Base-by-base conservation (phyloP, 1,140 invertebrate species). In the Pentalonia nigronervosa region DNA sequence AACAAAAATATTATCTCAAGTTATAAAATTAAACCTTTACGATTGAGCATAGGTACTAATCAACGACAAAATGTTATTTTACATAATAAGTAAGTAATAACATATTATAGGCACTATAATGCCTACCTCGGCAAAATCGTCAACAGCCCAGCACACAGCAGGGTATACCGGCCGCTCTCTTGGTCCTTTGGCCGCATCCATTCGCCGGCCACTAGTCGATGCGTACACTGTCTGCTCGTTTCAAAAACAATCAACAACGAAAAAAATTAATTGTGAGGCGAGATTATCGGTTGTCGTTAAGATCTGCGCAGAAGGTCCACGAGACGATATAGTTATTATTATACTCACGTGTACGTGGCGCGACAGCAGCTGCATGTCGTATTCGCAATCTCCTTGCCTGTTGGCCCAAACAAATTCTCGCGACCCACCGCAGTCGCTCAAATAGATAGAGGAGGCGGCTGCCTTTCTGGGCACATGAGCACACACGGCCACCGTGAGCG, bases 341-440 rank as follows among this genome's bases (percentile, higher is more conserved):
- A n/a, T 6, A 90, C 89, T 90, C 36, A 90, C 89, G 53, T 90
- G 89, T 8, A 90, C 89, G 89, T 90, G 17, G 14, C 89, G 89
- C 3, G 89, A 90, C 14, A 90, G 25, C 23, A 90, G 21, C 36
- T 90, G 89, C 11, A 90, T 7, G 25, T 90, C 89, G 56, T 67
- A 67, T 36, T 67, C 89, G 17, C 14, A 56, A 9, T 41, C 53
- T 41, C 4, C 36, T 50, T 7, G 36, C 25, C 56, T 41, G 25
- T 30, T 25, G 25, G 30, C 36, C 8, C 30, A 30, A 36, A 9
- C 48, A 25, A 48, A 87, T 36, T 41, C 88, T 41, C 14, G 8
- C 41, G 87, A n/a, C 2, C 48, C 14, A 25, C 67, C 53, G 14
- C 2, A 56, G 17, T 17, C 30, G 0, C 14, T 36, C 8, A n/a